Evolutionary conservation across 2,888 invertebrate genomes (phyloP).

Genomic region (Idaea biselata): DNA sequence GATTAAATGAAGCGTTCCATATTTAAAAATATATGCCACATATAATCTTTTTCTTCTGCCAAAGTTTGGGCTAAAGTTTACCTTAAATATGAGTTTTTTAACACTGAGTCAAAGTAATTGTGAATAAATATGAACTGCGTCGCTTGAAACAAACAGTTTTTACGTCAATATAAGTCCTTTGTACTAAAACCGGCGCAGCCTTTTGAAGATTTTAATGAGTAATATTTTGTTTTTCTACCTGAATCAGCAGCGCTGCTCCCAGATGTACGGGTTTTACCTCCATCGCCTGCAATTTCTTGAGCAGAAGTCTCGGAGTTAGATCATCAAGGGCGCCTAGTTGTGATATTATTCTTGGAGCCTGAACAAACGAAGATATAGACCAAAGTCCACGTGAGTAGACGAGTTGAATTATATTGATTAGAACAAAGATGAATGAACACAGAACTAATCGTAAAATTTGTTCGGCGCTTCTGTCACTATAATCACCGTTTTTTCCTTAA

Average conservation of each 20-base stretch:
- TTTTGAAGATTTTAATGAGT: not conserved
- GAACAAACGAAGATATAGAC: constrained; percentile 3
- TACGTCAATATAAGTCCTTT: not conserved
- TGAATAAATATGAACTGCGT: not conserved
- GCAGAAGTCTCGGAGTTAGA: constrained; percentile 54
- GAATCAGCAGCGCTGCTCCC: constrained; percentile 54
- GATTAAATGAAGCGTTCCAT: too few species aligned
- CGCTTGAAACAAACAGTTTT: too few species aligned
- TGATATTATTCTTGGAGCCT: constrained; percentile 61
- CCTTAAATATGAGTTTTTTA: too few species aligned
- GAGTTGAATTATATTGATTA: not conserved
- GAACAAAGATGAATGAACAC: too few species aligned
- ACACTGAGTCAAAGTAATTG: too few species aligned
- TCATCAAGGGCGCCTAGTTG: constrained; percentile 60
- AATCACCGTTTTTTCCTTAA: too few species aligned
- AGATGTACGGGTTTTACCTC: constrained; percentile 64
- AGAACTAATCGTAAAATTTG: too few species aligned
- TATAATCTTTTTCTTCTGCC: too few species aligned
- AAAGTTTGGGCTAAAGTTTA: too few species aligned
- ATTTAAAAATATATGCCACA: too few species aligned
- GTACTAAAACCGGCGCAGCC: too few species aligned
- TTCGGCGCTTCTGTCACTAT: too few species aligned
- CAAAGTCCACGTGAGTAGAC: not conserved
- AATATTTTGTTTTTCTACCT: constrained; percentile 38
- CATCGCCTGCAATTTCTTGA: constrained; percentile 50